Percentiles rank a stretch among this genome's conserved stretches.
phyloP scores from a whole-genome alignment of 2,888 invertebrate species.

The Lithosia quadra region DNA sequence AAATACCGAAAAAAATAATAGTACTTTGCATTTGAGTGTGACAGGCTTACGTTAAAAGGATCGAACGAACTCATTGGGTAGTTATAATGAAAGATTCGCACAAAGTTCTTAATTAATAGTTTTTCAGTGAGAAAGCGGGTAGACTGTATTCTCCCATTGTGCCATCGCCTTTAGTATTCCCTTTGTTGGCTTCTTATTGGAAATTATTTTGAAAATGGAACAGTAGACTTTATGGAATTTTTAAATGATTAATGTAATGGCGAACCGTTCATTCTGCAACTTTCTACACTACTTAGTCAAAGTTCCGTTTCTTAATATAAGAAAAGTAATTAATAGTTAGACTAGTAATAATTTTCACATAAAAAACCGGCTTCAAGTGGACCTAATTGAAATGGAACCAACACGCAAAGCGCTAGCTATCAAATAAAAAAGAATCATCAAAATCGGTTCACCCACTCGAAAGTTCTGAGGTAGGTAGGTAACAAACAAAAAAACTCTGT shows the following conservation, averaged over 20 bases:
- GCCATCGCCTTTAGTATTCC: conserved; percentile 26
- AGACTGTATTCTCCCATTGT: conserved; percentile 43
- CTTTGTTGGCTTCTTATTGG: conserved; percentile 34
- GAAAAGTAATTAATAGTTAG: no score
- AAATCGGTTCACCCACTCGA: no score
- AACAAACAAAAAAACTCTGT: no score
- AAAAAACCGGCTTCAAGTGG: neutral
- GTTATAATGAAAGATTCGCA: conserved; percentile 46
- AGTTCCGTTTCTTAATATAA: neutral
- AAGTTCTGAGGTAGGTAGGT: no score
- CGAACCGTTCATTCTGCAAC: conserved; percentile 1
- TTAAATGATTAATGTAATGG: conserved; percentile 19
- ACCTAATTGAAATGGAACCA: no score
- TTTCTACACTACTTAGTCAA: neutral
- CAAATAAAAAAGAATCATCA: no score
- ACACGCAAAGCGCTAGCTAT: no score
- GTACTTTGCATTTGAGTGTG: conserved; percentile 11
- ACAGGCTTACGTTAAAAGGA: conserved; percentile 32
- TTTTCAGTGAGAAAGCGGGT: conserved; percentile 44
- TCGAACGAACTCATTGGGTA: conserved; percentile 39
- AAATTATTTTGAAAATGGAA: conserved; percentile 30
- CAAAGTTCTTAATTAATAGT: conserved; percentile 63
- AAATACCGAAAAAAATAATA: neutral
- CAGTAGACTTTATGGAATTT: conserved; percentile 9
- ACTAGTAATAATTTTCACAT: neutral